Conservation (phyloP, 1,140 invertebrate genomes). For the Coenobita brevimanus region DNA sequence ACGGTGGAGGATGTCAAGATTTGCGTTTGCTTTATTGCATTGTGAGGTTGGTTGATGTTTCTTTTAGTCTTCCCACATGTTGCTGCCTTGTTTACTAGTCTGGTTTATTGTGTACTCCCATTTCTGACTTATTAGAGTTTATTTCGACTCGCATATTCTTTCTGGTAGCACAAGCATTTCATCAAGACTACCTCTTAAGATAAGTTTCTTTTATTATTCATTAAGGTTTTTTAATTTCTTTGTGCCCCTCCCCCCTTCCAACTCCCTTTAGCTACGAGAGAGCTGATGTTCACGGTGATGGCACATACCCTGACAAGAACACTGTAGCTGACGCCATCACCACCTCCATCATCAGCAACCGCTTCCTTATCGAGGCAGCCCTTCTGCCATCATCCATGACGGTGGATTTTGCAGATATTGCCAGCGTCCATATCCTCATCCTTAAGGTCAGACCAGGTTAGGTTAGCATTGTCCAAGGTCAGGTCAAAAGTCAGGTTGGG, state of each 20-base stretch:
- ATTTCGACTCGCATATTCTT: no score
- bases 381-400: conserved; percentile 64
- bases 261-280: conserved; percentile 53
- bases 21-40: no score
- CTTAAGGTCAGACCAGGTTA: conserved; percentile 46
- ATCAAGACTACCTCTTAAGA: no score
- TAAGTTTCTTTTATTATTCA: no score
- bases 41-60: no score
- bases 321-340: conserved; percentile 61
- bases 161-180: no score
- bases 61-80: no score
- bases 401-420: conserved; percentile 55
- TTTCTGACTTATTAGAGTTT: no score
- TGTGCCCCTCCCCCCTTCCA: background rate
- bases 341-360: conserved; percentile 65
- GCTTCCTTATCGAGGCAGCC: conserved; percentile 61
- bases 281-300: conserved; percentile 47
- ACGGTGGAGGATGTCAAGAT: no score
- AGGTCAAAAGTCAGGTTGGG: background rate
- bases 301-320: conserved; percentile 64
- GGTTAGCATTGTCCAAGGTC: no score
- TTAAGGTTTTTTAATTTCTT: background rate
- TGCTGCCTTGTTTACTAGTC: no score
- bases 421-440: conserved; percentile 56
- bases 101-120: no score